A percentile compares a stretch with the other conserved stretches of the same genome.
phyloP scores from a whole-genome alignment of 1,140 invertebrate genomes.

The Dinoponera quadriceps region DNA sequence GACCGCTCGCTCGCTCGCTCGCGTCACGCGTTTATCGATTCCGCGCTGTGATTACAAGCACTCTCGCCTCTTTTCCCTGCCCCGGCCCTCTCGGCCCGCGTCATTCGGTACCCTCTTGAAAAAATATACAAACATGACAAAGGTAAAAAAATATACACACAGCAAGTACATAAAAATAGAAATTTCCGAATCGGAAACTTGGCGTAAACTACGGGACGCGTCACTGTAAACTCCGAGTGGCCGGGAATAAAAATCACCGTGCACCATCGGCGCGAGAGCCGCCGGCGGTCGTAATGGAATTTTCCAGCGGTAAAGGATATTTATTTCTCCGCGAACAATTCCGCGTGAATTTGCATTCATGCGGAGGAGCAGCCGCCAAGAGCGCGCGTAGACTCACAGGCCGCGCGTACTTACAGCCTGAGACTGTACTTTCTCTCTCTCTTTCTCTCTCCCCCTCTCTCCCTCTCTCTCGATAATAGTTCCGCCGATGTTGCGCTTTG shows the following conservation, averaged over 20 bases:
- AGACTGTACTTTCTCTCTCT: constrained; percentile 2
- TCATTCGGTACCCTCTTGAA: background rate
- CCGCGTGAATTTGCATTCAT: constrained; percentile 47
- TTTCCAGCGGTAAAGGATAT: constrained; percentile 30
- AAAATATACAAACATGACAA: constrained; percentile 1
- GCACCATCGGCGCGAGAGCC: background rate
- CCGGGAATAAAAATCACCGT: constrained; percentile 27
- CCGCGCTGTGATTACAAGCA: constrained; percentile 25
- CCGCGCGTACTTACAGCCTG: constrained; percentile 29
- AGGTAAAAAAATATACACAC: constrained; percentile 1
- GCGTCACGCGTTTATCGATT: constrained; percentile 29
- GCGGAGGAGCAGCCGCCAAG: background rate
- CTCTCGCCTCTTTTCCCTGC: too few species aligned
- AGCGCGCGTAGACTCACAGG: constrained; percentile 12
- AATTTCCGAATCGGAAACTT: constrained; percentile 11
- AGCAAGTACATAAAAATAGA: constrained; percentile 14
- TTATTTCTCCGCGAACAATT: constrained; percentile 51
- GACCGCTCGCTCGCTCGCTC: background rate
- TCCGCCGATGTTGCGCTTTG: constrained; percentile 20
- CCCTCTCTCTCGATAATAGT: constrained; percentile 18
- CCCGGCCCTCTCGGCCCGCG: background rate
- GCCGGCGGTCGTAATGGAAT: constrained; percentile 11
- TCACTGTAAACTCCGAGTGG: background rate
- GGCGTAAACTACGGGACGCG: background rate
- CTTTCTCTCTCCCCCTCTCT: too few species aligned